A percentile compares a stretch with the other conserved stretches of the same genome.
Conservation (phyloP, 2,888 invertebrate species). For the Pollenia griseotomentosa region DNA sequence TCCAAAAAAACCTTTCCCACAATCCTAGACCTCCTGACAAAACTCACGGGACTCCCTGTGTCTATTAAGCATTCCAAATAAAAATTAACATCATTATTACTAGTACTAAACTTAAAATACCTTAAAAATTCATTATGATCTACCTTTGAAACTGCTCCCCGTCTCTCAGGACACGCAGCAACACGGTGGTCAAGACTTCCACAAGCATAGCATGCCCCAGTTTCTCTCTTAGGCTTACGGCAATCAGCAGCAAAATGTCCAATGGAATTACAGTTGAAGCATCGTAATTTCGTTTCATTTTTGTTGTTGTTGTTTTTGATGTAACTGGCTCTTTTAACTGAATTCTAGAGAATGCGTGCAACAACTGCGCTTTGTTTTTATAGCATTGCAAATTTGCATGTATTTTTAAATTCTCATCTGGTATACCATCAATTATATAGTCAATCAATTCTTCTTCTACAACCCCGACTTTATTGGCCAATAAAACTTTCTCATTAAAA, state of each 20-base stretch:
- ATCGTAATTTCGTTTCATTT: background rate
- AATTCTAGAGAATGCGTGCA: constrained; percentile 30
- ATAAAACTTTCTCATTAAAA: background rate
- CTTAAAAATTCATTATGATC: constrained; percentile 42
- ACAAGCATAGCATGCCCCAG: constrained; percentile 65
- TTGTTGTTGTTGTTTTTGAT: background rate
- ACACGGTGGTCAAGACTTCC: constrained; percentile 52
- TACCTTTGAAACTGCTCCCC: constrained; percentile 5
- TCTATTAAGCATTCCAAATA: constrained; percentile 38
- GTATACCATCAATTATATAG: background rate
- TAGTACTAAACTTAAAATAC: constrained; percentile 52
- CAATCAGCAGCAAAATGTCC: constrained; percentile 61
- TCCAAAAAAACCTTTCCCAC: background rate
- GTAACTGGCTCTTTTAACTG: background rate
- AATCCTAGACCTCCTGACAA: constrained; percentile 22
- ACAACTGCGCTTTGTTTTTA: background rate
- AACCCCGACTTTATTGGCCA: background rate
- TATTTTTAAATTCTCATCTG: background rate
- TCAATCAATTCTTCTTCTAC: background rate
- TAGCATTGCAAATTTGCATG: constrained; percentile 2
- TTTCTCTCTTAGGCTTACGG: constrained; percentile 54
- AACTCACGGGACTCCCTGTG: constrained; percentile 43
- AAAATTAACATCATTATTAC: constrained; percentile 15
- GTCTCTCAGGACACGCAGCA: constrained; percentile 49
- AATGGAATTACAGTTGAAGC: constrained; percentile 61